Percentiles rank a stretch among this genome's conserved stretches.
phyloP scores from a whole-genome alignment of 2,888 invertebrate species.

The Smittia sp. region DNA sequence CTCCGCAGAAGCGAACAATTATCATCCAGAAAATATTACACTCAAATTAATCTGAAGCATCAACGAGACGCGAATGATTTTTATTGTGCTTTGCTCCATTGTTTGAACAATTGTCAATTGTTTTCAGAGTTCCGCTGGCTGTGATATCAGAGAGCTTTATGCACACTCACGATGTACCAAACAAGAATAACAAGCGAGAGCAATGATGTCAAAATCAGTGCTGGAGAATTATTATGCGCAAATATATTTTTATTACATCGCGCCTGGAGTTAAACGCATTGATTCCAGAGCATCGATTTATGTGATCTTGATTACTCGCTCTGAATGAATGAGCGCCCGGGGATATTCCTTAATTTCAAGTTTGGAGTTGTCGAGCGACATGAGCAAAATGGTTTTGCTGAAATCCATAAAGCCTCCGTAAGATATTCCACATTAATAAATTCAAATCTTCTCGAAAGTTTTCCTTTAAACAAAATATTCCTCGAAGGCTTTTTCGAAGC shows the following conservation, averaged over 20 bases:
- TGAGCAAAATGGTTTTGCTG: no score
- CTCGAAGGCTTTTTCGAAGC: neutral
- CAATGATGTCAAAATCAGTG: constrained; percentile 14
- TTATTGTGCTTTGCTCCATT: neutral
- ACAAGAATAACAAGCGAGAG: neutral
- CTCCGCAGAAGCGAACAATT: neutral
- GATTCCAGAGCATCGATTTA: no score
- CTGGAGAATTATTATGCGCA: neutral
- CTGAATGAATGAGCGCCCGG: neutral
- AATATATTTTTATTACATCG: neutral
- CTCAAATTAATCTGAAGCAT: no score
- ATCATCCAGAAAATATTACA: neutral
- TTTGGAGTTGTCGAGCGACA: neutral
- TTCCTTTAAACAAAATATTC: neutral
- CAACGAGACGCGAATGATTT: constrained; percentile 8
- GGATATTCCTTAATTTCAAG: neutral
- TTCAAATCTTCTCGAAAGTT: no score
- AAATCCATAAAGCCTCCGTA: neutral
- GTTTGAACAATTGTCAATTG: constrained; percentile 7
- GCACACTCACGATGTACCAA: neutral
- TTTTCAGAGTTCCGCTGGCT: constrained; percentile 2
- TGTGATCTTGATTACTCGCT: no score
- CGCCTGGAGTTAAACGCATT: no score
- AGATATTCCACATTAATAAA: neutral
- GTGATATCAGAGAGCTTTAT: neutral